These are phyloP conservation scores for Wiebesia pumilae DNA, from an alignment of 1,140 invertebrate species.

Conservation along the genomic window DNA sequence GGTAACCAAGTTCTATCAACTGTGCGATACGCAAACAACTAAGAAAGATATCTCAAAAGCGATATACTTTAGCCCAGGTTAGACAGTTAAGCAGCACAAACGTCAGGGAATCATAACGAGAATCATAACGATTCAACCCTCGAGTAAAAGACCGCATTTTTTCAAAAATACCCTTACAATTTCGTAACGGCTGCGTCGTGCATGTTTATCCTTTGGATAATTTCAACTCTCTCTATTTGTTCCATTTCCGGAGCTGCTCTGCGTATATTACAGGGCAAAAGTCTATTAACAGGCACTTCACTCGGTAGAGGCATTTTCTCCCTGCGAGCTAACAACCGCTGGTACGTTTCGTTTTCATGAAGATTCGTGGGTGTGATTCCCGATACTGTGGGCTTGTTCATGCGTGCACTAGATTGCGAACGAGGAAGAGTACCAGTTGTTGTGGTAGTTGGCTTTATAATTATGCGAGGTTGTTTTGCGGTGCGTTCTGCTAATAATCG, in stretches of 20 bases:
- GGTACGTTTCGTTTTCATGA: conserved; percentile 46
- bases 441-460: conserved; percentile 73
- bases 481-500: background rate
- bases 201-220: background rate
- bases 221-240: background rate
- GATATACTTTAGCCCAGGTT: no score
- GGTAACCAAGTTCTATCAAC: no score
- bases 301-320: conserved; percentile 42
- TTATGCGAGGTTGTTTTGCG: conserved; percentile 72
- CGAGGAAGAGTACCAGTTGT: background rate
- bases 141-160: no score
- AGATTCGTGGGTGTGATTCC: background rate
- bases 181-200: conserved; percentile 30
- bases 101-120: no score
- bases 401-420: background rate
- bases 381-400: background rate
- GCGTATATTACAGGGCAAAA: background rate
- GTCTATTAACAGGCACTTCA: background rate
- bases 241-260: background rate
- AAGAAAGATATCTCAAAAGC: no score
- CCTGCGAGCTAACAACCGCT: conserved; percentile 37
- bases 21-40: no score
- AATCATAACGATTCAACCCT: no score
- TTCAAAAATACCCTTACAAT: no score
- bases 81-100: no score